Base-by-base conservation (phyloP, 2,797 vertebrate genomes). In the Acipenser oxyrinchus region DNA sequence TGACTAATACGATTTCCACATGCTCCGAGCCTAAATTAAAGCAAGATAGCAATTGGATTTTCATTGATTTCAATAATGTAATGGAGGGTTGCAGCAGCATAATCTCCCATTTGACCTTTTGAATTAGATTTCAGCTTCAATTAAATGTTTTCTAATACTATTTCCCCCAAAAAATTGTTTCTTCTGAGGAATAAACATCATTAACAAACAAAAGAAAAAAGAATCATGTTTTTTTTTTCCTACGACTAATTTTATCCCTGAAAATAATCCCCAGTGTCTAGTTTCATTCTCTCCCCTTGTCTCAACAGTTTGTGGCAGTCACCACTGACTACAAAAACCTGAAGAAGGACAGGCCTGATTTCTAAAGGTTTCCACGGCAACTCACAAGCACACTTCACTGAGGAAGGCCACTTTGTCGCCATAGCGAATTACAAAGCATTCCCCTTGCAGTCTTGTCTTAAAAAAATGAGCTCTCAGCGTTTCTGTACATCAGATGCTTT, bases 301-400 rank as follows among this genome's bases (percentile, higher is more conserved):
- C 78, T 77, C 72, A 73, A 58, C 82, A 95, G 94, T 94, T 95
- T 75, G 81, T 95, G 71, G 90, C 93, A 66, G 73, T 95, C 83
- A 91, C 85, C 75, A 93, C 90, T 0, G 90, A 95, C 86, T 94
- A 95, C 82, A 89, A 93, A 83, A 88, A 66, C 72, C 84, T 93
- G 83, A 94, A 93, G 90, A 94, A 93, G 79, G 88, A 93, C 7
- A 87, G 92, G 13, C 92, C 90, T 66, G 93, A 93, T 76, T 96
- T 94, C 87, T 96, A 87, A 90, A 87, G 82, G 82, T 84, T 84
- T 82, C 88, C 72, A 71, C 72, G 65, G 74, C 61, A 73, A 77
- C 77, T 78, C 68, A 10, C 72, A 72, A 69, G 72, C 72, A 60
- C 76, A 75, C 72, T 49, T 58, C 73, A 66, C 74, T 79, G 72